Percentiles rank a stretch among this genome's conserved stretches.
phyloP scores from a whole-genome alignment of 2,113 vertebrate species.

The Pseudois nayaur region DNA sequence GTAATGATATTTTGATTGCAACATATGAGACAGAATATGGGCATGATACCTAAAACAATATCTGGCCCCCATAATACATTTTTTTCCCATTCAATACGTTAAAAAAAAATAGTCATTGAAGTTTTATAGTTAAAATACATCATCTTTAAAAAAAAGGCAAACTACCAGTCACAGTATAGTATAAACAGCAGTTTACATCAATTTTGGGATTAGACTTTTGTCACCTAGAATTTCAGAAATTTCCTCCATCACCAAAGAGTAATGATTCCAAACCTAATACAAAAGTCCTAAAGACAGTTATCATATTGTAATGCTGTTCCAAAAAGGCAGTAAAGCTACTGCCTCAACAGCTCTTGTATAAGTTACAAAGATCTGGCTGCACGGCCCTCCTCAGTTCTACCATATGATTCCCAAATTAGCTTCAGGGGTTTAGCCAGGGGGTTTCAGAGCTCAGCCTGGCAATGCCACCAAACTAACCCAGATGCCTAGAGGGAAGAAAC shows the following conservation, averaged over 20 bases:
- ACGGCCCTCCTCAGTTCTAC: neutral
- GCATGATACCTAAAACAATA: neutral
- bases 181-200: neutral
- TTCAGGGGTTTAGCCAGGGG: neutral
- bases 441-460: neutral
- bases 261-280: neutral
- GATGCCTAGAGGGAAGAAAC: neutral
- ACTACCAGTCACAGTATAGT: neutral
- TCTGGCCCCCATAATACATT: neutral
- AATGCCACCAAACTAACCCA: neutral
- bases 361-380: neutral
- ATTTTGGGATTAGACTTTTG: neutral
- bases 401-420: neutral
- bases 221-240: slow-evolving; percentile 20
- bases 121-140: neutral
- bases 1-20: neutral
- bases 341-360: neutral
- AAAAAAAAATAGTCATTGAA: neutral
- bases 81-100: neutral
- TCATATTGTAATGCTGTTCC: neutral
- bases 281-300: neutral
- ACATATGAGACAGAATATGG: neutral
- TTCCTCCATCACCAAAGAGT: neutral
- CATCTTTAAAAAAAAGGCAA: neutral
- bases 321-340: neutral